A percentile compares a stretch with the other conserved stretches of the same genome.
phyloP scores from a whole-genome alignment of 2,113 vertebrate species.

The Cavia porcellus region DNA sequence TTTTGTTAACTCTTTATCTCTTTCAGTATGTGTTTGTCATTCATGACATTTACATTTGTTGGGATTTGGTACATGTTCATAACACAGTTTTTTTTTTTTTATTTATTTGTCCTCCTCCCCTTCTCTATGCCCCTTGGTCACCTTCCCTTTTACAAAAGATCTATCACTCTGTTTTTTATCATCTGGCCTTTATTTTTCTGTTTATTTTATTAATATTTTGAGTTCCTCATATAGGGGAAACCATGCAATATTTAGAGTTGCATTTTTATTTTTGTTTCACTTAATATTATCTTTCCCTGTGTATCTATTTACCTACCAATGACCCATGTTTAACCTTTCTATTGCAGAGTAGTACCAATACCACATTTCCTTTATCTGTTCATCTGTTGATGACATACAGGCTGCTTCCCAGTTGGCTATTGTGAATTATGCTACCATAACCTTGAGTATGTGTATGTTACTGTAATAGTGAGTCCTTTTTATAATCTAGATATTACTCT shows the following conservation, averaged over 20 bases:
- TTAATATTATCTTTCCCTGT: not conserved
- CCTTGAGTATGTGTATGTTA: not conserved
- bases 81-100: not conserved
- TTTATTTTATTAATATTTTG: not conserved
- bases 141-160: not conserved
- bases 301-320: not conserved
- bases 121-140: not conserved
- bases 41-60: not conserved
- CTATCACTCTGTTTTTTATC: not conserved
- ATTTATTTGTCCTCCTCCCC: not conserved
- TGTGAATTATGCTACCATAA: not conserved
- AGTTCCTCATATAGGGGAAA: not conserved
- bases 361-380: not conserved
- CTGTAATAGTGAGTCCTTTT: not conserved
- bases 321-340: not conserved
- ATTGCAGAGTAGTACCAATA: not conserved
- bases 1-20: not conserved
- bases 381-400: not conserved
- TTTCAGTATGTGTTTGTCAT: not conserved
- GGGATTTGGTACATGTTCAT: not conserved
- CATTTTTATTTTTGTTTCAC: not conserved
- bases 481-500: not conserved
- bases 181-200: not conserved
- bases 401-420: not conserved
- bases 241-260: not conserved